Base-by-base conservation (phyloP, 2,797 vertebrate species). In the Galagoides demidoff region DNA sequence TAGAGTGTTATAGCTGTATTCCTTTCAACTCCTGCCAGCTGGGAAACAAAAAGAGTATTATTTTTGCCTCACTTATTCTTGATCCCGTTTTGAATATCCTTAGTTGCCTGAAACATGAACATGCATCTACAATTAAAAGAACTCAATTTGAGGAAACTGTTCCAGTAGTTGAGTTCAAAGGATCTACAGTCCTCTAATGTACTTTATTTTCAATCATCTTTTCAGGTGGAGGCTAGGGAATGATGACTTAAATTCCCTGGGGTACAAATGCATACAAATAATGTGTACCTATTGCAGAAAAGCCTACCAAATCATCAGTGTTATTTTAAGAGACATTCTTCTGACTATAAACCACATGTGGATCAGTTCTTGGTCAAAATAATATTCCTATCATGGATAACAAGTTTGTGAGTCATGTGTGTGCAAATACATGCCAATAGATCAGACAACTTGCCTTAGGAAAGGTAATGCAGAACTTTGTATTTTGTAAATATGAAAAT, bases 31-130 rank as follows among this genome's bases (percentile, higher is more conserved):
- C 52, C 68, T 61, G 45, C 90, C 96, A 97, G 70, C 55, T 97
- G 31, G 52, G 31, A 95, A 94, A 52, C 78, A 96, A 87, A 85
- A 89, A 25, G 31, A 82, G 7, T 20, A 78, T 92, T 91, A 78
- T 87, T 95, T 96, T 96, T 94, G 37, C 19, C n/a, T 96, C 88
- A 76, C 74, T 84, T 97, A 55, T 85, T 97, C 76, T 82, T 88
- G 23, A 94, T 88, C 45, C 7, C 11, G 73, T 92, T 96, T 63
- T n/a, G 22, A 93, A 90, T 85, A 81, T 78, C 61, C 74, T 96
- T 82, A 13, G 37, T 87, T 95, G 7, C 27, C 55, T 96, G 90
- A 89, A 29, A 92, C 20, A 63, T 70, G 64, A 93, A 89, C 77
- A 79, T 83, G 16, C 68, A 49, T 61, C 68, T 70, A 74, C 17